Base-by-base conservation (phyloP, 92 coral and sea anemone species). In the Phymanthus crucifer region DNA sequence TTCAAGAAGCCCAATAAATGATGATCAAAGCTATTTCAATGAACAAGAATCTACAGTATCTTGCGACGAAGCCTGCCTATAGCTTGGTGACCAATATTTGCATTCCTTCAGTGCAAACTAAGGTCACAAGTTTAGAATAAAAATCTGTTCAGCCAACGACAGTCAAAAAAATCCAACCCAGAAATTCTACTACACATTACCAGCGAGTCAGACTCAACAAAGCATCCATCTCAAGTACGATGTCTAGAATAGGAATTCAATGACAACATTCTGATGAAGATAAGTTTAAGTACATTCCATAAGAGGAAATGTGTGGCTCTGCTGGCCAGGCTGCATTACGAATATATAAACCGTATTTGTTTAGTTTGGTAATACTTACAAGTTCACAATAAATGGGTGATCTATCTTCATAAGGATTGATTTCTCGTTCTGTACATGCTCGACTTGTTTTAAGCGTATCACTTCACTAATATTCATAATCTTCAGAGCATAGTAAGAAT, bases 401-500 rank as follows among this genome's bases (percentile, higher is more conserved):
- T 95, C 99, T 67, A 95, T 94, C 85, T 87, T 87, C 71, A 91
- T 85, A 13, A 95, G 87, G 72, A 95, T 95, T 34, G 83, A 85
- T 81, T 95, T 95, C 89, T 95, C 99, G 78, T 95, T 95, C 74
- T 95, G 99, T 33, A 95, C 99, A 81, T 95, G 99, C 78, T 95
- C 99, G 38, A 95, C 99, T 89, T 95, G 99, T 71, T 95, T 95
- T 29, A 95, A 86, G 77, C 99, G 92, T 83, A 95, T 95, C 54
- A 95, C 97, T 83, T 95, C 99, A 71, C 98, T 87, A 47, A 95
- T 91, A 80, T 91, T 95, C 99, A 95, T 95, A 61, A 95, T 91
- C 87, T 95, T 95, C 54, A 95, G 83, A 24, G 99, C 99, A 77
- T 90, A 85, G 68, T 75, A 95, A n/a, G n/a, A n/a, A 34, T 95